Percentiles rank a stretch among this genome's conserved stretches.
These are phyloP conservation scores for Centropyge bicolor DNA, from an alignment of 2,797 vertebrate genomes.

Conservation along the genomic window DNA sequence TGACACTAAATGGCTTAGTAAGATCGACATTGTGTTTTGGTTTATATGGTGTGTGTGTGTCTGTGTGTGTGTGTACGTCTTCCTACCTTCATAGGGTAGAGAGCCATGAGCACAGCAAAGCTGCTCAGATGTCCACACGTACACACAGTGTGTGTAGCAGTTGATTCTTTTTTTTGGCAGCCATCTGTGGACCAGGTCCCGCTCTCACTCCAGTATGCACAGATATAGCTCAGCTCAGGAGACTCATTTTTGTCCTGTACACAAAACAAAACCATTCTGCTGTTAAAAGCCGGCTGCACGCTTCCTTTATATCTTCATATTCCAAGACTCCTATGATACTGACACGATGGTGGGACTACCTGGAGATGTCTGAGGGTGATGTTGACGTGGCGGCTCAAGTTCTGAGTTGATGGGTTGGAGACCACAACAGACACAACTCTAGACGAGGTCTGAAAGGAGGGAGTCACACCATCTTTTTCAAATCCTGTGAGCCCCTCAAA, in stretches of 20 bases:
- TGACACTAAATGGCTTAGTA: background rate
- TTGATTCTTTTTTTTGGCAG: conserved; percentile 63
- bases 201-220: conserved; percentile 85
- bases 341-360: conserved; percentile 51
- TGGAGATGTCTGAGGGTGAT: conserved; percentile 74
- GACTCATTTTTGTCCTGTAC: conserved; percentile 29
- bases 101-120: conserved; percentile 90
- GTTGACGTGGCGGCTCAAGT: conserved; percentile 56
- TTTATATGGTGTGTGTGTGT: conserved; percentile 9
- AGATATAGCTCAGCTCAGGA: conserved; percentile 64
- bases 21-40: background rate
- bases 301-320: background rate
- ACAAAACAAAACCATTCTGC: conserved; percentile 23
- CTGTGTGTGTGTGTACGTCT: conserved; percentile 8
- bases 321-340: background rate
- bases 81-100: conserved; percentile 85
- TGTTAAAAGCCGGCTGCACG: background rate
- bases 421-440: conserved; percentile 77
- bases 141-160: conserved; percentile 77
- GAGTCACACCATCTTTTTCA: conserved; percentile 7
- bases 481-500: conserved; percentile 57
- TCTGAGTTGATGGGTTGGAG: conserved; percentile 78
- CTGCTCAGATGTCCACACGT: conserved; percentile 88
- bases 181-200: conserved; percentile 85
- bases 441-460: conserved; percentile 64